phyloP scores from a whole-genome alignment of 2,888 invertebrate genomes.

The Drosophila hamatofila region DNA sequence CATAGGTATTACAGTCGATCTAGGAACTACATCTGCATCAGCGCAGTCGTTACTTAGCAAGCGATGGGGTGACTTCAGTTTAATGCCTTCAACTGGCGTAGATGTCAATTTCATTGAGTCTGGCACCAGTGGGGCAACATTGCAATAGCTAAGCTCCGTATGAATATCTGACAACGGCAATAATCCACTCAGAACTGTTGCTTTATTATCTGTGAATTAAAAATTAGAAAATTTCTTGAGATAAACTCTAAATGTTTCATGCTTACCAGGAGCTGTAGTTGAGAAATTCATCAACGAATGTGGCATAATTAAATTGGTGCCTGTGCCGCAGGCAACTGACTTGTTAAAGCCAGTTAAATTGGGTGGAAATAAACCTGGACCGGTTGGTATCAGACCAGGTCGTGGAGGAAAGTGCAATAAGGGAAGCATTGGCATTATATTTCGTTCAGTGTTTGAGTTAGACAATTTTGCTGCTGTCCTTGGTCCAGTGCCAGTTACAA shows the following conservation, averaged over 20 bases:
- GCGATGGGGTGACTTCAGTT: constrained; percentile 12
- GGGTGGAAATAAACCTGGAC: constrained; percentile 82
- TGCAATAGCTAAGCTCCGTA: constrained; percentile 81
- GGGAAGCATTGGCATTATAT: constrained; percentile 77
- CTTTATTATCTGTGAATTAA: constrained; percentile 25
- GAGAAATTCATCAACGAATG: constrained; percentile 51
- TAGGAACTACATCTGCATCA: constrained; percentile 5
- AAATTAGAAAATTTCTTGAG: not conserved
- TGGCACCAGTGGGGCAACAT: constrained; percentile 84
- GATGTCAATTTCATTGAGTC: constrained; percentile 78
- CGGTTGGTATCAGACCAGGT: constrained; percentile 86
- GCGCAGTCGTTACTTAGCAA: constrained; percentile 5
- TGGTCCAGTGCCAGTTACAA: not conserved
- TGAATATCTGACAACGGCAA: constrained; percentile 21
- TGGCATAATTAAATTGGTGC: constrained; percentile 29
- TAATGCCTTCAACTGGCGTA: constrained; percentile 15
- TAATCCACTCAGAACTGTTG: constrained; percentile 3
- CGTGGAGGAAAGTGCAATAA: constrained; percentile 85
- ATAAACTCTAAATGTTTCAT: not conserved
- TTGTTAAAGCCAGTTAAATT: constrained; percentile 58
- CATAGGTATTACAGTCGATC: constrained; percentile 6
- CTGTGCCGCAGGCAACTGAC: constrained; percentile 13
- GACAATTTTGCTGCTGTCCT: not conserved
- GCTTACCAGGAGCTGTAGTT: constrained; percentile 34
- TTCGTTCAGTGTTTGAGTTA: constrained; percentile 69